These are phyloP conservation scores for Eupsilia transversa DNA, from an alignment of 2,888 invertebrate genomes.

Conservation along the genomic window DNA sequence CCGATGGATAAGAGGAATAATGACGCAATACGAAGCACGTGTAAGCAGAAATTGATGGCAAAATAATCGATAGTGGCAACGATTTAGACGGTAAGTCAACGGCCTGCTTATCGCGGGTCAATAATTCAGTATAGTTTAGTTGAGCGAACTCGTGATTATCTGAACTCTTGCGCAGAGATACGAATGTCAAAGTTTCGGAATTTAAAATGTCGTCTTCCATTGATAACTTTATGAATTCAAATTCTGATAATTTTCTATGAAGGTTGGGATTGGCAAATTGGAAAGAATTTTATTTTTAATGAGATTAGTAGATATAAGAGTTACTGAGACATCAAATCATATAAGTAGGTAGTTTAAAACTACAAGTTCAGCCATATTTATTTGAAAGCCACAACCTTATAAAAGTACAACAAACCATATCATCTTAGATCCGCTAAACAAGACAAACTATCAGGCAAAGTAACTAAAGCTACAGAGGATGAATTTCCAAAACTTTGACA, in stretches of 20 bases:
- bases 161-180: conserved; percentile 59
- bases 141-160: conserved; percentile 73
- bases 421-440: not conserved
- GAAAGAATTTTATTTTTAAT: not conserved
- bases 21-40: conserved; percentile 71
- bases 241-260: not conserved
- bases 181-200: conserved; percentile 72
- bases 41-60: conserved; percentile 68
- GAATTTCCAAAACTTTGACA: conserved; percentile 74
- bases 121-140: conserved; percentile 75
- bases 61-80: conserved; percentile 73
- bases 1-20: conserved; percentile 39
- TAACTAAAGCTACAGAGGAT: not conserved
- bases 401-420: not conserved
- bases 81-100: conserved; percentile 78
- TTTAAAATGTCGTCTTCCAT: not conserved
- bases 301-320: too few species aligned
- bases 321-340: not conserved
- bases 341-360: not conserved
- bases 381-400: not conserved
- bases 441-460: not conserved
- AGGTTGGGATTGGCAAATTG: not conserved
- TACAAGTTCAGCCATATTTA: not conserved
- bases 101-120: conserved; percentile 83
- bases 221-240: not conserved